phyloP scores from a whole-genome alignment of 2,888 invertebrate genomes.

The Campoletis raptor region DNA sequence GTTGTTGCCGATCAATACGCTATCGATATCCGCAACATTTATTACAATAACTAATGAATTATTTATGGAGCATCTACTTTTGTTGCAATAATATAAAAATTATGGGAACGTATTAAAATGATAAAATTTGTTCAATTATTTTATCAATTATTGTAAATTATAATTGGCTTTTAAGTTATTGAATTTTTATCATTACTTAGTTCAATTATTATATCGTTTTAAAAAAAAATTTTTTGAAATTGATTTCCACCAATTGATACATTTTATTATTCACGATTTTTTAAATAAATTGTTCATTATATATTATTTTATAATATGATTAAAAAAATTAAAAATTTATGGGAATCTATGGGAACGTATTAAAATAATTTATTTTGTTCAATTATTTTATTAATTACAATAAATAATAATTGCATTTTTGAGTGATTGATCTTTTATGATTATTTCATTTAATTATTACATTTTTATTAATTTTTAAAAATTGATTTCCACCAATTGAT shows the following conservation, averaged over 20 bases:
- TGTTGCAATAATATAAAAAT: neutral
- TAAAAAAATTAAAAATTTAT: too few relatives aligned
- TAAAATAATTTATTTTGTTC: neutral
- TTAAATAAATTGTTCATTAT: neutral
- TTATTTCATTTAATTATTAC: too few relatives aligned
- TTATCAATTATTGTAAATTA: neutral
- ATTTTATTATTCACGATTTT: neutral
- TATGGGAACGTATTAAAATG: neutral
- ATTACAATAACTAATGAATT: neutral
- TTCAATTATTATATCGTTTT: too few relatives aligned
- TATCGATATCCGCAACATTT: neutral
- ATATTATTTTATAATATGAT: neutral
- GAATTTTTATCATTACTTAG: too few relatives aligned
- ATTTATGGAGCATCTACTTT: neutral
- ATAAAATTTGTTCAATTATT: neutral
- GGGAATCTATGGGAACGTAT: neutral
- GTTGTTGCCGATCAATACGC: neutral
- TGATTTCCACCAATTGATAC: neutral
- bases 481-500: neutral
- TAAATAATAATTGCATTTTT: neutral
- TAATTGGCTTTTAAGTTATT: neutral
- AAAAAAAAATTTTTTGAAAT: neutral
- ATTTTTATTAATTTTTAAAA: too few relatives aligned
- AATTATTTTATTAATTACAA: neutral
- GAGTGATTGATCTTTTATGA: too few relatives aligned